Base-by-base conservation (phyloP, 2,888 invertebrate species). In the Clostera curtula region DNA sequence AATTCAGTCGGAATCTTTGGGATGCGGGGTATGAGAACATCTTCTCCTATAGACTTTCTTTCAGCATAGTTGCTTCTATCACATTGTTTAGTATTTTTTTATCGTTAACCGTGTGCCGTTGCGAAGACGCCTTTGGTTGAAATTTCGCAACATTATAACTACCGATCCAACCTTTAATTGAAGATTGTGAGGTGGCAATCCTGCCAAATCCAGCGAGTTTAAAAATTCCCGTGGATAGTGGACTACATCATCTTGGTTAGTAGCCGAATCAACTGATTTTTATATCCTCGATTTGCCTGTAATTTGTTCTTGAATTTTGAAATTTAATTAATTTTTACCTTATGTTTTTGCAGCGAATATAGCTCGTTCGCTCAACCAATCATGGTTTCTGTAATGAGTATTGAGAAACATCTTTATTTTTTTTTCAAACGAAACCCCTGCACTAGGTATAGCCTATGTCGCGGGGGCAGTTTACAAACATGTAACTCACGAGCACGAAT, bases 171-270 rank as follows among this genome's bases (percentile, higher is more conserved):
- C 24, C 20, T 43, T 43, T 17, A 42, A 33, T 34, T 15, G 29
- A 7, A 41, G 22, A 24, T 20, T 35, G 22, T 50, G 40, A 12
- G 36, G 35, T 29, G 45, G 42, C 26, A 45, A 21, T 10, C 39
- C 43, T 14, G 39, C 32, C 4, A 33, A n/a, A 30, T 46, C 29
- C 2, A 47, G 14, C 19, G 43, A 41, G 27, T 48, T 39, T 12
- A 47, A 38, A 32, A 40, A 43, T 19, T 39, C 35, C 4, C 20
- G 24, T n/a, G 36, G 38, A 27, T 28, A 44, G 25, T 44, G 14
- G 4, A 32, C 30, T 24, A n/a, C 18, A 16, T 38, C 26, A 11
- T 20, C 10, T 15, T 20, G 6, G n/a, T 26, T 13, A 10, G 11
- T 23, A 5, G 31, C 29, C 5, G 31, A 21, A 12, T 31, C 34